phyloP scores from a whole-genome alignment of 2,113 vertebrate species.

The Chlamydotis undulata region DNA sequence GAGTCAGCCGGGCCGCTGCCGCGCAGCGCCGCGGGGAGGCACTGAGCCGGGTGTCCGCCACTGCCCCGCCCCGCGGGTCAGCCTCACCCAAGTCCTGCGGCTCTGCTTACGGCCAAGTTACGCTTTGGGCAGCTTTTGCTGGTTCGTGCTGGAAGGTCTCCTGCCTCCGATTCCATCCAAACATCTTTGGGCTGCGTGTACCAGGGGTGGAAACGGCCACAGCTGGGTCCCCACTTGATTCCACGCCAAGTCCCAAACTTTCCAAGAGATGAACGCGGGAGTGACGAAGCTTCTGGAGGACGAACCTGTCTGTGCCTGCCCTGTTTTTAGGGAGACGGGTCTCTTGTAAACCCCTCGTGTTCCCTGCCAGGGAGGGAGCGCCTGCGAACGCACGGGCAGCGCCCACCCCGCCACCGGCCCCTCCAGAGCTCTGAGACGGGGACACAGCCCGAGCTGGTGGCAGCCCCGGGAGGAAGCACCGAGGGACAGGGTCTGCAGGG shows the following conservation, averaged over 20 bases:
- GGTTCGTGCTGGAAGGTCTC: fast-evolving
- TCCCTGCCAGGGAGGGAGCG: neutral
- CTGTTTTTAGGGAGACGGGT: fast-evolving
- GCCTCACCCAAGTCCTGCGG: fast-evolving
- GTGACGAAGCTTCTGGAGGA: fast-evolving
- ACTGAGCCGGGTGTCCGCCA: fast-evolving
- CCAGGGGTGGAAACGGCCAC: too few relatives aligned
- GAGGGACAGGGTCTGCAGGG: too few relatives aligned
- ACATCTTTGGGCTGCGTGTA: neutral
- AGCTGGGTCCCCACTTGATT: fast-evolving
- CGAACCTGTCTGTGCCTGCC: neutral
- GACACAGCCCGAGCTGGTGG: neutral
- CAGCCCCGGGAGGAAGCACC: neutral
- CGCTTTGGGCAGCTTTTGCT: neutral
- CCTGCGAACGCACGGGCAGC: neutral
- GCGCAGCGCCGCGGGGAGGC: fast-evolving
- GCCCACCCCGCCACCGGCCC: neutral
- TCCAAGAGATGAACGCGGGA: neutral
- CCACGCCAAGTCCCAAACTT: neutral
- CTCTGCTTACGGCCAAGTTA: neutral
- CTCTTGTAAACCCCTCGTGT: neutral
- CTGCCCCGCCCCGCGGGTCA: fast-evolving
- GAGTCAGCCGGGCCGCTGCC: neutral
- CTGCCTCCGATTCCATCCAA: neutral
- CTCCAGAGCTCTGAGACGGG: neutral